phyloP scores from a whole-genome alignment of 2,797 vertebrate species.

The Eulemur albifrons region DNA sequence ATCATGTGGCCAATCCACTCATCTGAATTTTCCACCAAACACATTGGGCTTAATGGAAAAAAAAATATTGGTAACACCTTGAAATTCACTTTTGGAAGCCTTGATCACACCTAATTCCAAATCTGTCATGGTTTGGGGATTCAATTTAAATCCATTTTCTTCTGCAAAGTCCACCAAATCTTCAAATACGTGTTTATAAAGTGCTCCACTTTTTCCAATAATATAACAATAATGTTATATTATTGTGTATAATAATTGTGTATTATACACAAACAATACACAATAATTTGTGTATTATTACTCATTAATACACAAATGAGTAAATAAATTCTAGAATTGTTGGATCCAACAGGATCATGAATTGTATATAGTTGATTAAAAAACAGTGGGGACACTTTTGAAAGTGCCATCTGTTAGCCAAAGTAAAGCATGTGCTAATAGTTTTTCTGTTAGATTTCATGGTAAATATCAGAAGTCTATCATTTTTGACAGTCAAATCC shows the following conservation, averaged over 20 bases:
- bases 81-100: neutral
- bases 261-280: too few relatives aligned
- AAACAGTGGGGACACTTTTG: neutral
- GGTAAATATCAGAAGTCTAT: neutral
- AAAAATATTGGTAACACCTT: neutral
- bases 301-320: neutral
- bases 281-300: too few relatives aligned
- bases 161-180: neutral
- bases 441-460: neutral
- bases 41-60: neutral
- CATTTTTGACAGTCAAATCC: neutral
- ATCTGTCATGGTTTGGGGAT: neutral
- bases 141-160: neutral
- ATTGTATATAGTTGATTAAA: neutral
- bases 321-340: neutral
- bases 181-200: neutral
- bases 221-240: too few relatives aligned
- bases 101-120: neutral
- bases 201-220: neutral
- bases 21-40: neutral
- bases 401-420: neutral
- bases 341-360: neutral
- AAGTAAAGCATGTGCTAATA: neutral
- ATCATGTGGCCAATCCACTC: neutral
- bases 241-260: too few relatives aligned